These are phyloP conservation scores for Pyrochroa serraticornis DNA, from an alignment of 2,888 invertebrate genomes.

Conservation along the genomic window DNA sequence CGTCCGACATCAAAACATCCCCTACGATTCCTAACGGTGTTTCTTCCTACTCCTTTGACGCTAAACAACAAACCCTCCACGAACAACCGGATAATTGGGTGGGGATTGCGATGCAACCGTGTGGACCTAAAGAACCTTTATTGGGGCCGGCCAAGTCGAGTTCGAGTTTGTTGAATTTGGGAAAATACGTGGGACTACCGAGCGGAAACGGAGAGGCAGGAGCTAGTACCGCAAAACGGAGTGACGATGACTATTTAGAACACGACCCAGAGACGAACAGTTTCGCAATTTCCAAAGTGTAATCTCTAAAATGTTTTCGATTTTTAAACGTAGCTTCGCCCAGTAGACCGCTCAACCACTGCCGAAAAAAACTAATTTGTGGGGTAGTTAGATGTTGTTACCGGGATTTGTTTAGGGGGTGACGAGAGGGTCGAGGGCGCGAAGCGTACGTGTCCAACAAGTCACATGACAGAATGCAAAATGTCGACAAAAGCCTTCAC, in stretches of 20 bases:
- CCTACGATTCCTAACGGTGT: constrained; percentile 35
- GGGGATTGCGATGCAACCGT: constrained; percentile 50
- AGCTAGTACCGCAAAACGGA: constrained; percentile 23
- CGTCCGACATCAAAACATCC: constrained; percentile 46
- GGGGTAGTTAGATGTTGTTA: too few species aligned
- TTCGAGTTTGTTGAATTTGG: constrained; percentile 44
- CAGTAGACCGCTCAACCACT: background rate
- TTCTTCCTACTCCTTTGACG: constrained; percentile 16
- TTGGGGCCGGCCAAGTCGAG: constrained; percentile 46
- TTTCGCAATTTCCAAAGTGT: constrained; percentile 21
- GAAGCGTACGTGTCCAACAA: too few species aligned
- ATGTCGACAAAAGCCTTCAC: too few species aligned
- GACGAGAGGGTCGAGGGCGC: too few species aligned
- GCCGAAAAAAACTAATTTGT: background rate
- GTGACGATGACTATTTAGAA: constrained; percentile 30
- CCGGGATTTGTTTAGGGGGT: too few species aligned
- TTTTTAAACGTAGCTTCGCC: constrained; percentile 5
- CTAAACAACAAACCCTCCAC: constrained; percentile 2
- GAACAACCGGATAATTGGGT: constrained; percentile 16
- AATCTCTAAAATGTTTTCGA: background rate
- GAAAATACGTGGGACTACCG: constrained; percentile 45
- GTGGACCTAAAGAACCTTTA: constrained; percentile 52
- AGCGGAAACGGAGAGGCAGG: constrained; percentile 29
- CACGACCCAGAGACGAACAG: constrained; percentile 18
- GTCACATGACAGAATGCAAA: too few species aligned